A percentile compares a stretch with the other conserved stretches of the same genome.
These are phyloP conservation scores for Bombus impatiens DNA, from an alignment of 1,140 invertebrate genomes.

Conservation along the genomic window DNA sequence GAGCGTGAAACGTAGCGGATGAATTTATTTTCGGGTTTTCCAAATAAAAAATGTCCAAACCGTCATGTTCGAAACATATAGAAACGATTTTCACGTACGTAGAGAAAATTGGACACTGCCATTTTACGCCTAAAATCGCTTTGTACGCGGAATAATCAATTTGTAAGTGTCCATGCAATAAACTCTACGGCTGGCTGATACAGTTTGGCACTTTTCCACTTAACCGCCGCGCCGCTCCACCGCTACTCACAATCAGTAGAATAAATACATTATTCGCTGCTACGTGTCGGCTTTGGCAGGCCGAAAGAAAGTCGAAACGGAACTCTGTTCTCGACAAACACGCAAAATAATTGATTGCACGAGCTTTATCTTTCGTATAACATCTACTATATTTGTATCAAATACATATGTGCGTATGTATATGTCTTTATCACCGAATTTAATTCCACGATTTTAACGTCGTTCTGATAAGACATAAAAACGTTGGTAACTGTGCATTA, in stretches of 20 bases:
- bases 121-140: not conserved
- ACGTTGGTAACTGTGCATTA: too few species aligned
- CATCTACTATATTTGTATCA: not conserved
- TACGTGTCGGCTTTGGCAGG: slow-evolving; percentile 27
- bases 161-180: not conserved
- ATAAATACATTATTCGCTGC: slow-evolving; percentile 37
- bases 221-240: not conserved
- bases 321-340: not conserved
- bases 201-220: slow-evolving; percentile 51
- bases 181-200: not conserved
- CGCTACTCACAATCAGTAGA: not conserved
- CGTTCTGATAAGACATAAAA: too few species aligned
- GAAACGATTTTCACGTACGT: not conserved
- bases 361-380: not conserved
- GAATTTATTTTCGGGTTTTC: not conserved
- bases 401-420: not conserved
- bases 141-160: not conserved
- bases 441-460: too few species aligned
- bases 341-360: slow-evolving; percentile 16
- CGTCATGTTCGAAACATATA: not conserved
- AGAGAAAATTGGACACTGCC: not conserved
- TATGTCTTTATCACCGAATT: not conserved
- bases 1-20: not conserved
- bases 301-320: not conserved
- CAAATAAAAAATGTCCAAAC: not conserved